A percentile compares a stretch with the other conserved stretches of the same genome.
Evolutionary conservation across 37 sponge, comb jelly and placozoan genomes (phyloP).

Genomic region (Dysidea cf. avara): DNA sequence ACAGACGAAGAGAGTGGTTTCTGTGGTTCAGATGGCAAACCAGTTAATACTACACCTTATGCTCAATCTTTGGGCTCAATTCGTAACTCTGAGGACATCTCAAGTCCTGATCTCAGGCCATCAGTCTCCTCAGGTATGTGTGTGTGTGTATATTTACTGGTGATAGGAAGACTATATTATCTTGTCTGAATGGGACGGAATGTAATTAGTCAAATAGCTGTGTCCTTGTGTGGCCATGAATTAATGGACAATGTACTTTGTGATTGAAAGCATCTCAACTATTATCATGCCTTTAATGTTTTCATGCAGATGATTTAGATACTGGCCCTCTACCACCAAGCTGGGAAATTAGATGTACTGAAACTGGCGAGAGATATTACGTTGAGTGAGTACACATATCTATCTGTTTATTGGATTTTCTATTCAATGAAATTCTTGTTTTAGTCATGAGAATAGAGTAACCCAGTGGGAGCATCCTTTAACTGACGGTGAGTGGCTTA

Average conservation of each 20-base stretch:
- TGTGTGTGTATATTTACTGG: constrained; percentile 27
- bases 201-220: neutral
- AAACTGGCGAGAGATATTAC: constrained; percentile 62
- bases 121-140: constrained; percentile 53
- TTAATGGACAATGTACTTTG: neutral
- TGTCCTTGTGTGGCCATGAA: constrained; percentile 1
- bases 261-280: too few species aligned
- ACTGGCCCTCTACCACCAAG: constrained; percentile 41
- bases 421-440: too few species aligned
- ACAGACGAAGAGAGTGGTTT: constrained; percentile 34
- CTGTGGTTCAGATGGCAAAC: constrained; percentile 43
- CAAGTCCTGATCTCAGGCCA: constrained; percentile 31
- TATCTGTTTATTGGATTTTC: too few species aligned
- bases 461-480: too few species aligned
- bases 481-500: too few species aligned
- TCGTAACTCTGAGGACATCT: constrained; percentile 20
- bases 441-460: too few species aligned
- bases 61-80: constrained; percentile 31
- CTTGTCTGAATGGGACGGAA: neutral
- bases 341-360: constrained; percentile 57
- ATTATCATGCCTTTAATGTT: neutral
- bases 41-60: constrained; percentile 51
- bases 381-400: constrained; percentile 47
- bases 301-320: constrained; percentile 7
- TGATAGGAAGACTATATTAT: constrained; percentile 7